Percentiles rank a stretch among this genome's conserved stretches.
phyloP scores from a whole-genome alignment of 2,888 invertebrate species.

The Nebria salina region DNA sequence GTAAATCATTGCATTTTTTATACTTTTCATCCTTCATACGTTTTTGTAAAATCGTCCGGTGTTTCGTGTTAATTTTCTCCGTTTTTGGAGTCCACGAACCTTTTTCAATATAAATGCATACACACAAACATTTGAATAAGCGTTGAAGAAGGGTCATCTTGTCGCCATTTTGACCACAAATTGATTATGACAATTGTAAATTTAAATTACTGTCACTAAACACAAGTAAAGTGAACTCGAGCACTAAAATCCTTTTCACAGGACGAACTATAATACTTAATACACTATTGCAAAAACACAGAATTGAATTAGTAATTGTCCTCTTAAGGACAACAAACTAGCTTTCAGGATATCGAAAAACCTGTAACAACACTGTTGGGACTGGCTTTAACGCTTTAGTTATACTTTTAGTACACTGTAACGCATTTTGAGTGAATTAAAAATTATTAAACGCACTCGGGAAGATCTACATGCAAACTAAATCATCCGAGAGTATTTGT shows the following conservation, averaged over 20 bases:
- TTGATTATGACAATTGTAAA: slow-evolving; percentile 19
- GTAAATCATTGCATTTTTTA: slow-evolving; percentile 38
- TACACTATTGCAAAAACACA: too few relatives aligned
- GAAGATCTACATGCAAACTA: slow-evolving; percentile 35
- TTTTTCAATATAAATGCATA: slow-evolving; percentile 57
- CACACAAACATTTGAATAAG: slow-evolving; percentile 56
- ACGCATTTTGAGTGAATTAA: slow-evolving; percentile 40
- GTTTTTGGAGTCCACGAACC: slow-evolving; percentile 57
- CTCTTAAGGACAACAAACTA: too few relatives aligned
- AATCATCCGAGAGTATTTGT: slow-evolving; percentile 23
- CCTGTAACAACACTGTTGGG: too few relatives aligned
- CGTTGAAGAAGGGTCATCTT: slow-evolving; percentile 49
- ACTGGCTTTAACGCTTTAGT: too few relatives aligned
- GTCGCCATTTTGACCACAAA: slow-evolving; percentile 30
- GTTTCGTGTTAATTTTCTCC: slow-evolving; percentile 36
- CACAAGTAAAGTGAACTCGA: too few relatives aligned
- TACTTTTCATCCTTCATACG: slow-evolving; percentile 29
- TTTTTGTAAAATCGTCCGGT: slow-evolving; percentile 34
- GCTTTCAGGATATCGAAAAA: too few relatives aligned
- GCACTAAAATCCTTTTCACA: too few relatives aligned
- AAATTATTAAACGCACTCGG: slow-evolving; percentile 39
- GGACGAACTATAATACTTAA: too few relatives aligned
- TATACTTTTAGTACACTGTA: neutral
- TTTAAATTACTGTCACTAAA: too few relatives aligned
- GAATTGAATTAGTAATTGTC: too few relatives aligned